Evolutionary conservation across 2,113 vertebrate species (phyloP).

Genomic region (Eublepharis macularius): DNA sequence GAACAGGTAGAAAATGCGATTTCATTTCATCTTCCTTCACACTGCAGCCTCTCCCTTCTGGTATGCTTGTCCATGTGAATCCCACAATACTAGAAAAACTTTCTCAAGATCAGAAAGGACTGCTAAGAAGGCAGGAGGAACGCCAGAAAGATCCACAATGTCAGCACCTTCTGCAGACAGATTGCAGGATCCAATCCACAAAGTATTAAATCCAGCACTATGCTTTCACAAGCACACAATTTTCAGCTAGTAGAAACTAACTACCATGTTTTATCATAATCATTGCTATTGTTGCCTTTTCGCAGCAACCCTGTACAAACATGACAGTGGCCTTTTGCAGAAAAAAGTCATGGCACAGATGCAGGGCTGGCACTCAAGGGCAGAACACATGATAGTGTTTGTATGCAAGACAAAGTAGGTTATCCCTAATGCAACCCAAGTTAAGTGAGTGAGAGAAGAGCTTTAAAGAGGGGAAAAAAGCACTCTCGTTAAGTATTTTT

Average conservation of each 20-base stretch:
- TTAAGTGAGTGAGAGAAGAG: slow-evolving; percentile 15
- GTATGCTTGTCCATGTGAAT: no score
- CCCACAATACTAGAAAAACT: no score
- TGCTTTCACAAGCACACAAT: not conserved
- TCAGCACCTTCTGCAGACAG: no score
- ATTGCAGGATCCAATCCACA: not conserved
- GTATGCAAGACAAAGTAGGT: not conserved
- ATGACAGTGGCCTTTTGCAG: not conserved
- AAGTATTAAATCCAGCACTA: not conserved
- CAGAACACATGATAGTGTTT: not conserved
- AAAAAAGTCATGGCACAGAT: not conserved
- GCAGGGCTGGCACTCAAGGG: not conserved
- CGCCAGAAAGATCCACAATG: no score
- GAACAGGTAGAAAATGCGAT: no score
- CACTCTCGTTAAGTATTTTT: slow-evolving; percentile 38
- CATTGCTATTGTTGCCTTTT: not conserved
- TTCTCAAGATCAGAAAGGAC: no score
- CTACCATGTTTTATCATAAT: not conserved
- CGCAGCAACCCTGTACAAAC: not conserved
- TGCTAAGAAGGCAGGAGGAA: no score
- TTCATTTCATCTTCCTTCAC: no score
- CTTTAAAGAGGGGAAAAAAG: slow-evolving; percentile 16
- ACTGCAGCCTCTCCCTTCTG: no score
- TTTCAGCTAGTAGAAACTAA: not conserved
- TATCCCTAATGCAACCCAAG: slow-evolving; percentile 16